These are phyloP conservation scores for Sinocyclocheilus anophthalmus DNA, from an alignment of 2,113 vertebrate species.

Conservation along the genomic window DNA sequence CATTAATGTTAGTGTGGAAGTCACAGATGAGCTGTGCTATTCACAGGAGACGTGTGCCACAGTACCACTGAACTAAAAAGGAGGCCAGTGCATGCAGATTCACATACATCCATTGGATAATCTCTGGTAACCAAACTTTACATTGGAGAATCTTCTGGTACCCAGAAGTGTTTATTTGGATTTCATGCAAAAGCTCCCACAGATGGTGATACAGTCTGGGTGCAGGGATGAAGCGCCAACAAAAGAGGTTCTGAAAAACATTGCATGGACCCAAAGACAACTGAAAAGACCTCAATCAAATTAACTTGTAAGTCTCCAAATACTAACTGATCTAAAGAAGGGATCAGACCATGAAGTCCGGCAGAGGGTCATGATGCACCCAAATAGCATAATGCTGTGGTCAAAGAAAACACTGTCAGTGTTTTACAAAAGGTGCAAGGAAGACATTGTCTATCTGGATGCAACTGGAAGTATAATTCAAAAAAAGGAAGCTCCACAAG, in stretches of 20 bases:
- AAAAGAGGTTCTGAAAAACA: conserved; percentile 1
- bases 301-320: not conserved
- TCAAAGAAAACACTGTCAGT: conserved; percentile 19
- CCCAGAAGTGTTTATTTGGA: conserved; percentile 4
- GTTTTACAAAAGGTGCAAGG: conserved; percentile 19
- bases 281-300: conserved; percentile 1
- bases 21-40: not conserved
- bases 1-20: not conserved
- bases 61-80: not conserved
- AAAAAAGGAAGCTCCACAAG: not conserved
- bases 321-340: not conserved
- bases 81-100: conserved; percentile 20
- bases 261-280: not conserved
- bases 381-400: conserved; percentile 49
- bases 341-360: conserved; percentile 21
- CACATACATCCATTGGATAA: not conserved
- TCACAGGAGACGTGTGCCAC: conserved; percentile 11
- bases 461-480: conserved; percentile 45
- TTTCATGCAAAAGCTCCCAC: conserved; percentile 2
- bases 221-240: conserved; percentile 6
- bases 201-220: conserved; percentile 1
- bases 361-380: conserved; percentile 37
- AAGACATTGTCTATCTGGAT: conserved; percentile 47
- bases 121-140: not conserved
- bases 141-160: no score